Base-by-base conservation (phyloP, 2,113 vertebrate species). In the Taurulus bubalis region DNA sequence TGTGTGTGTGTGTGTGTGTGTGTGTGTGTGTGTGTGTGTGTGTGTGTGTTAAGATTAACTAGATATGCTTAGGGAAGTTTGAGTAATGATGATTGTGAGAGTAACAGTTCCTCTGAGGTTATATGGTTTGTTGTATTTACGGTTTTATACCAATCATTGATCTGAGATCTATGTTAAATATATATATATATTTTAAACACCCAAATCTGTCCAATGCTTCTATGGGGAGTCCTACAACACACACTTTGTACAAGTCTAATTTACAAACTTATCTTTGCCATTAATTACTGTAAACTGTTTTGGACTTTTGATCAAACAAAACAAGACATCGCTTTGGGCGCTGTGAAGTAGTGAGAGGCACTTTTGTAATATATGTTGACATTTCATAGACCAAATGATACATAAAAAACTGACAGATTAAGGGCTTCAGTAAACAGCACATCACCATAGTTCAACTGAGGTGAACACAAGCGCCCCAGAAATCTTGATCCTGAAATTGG, bases 401-500 rank as follows among this genome's bases (percentile, higher is more conserved):
- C 40, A n/a, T 28, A 28, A 34, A 6, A 10, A 0, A 34, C 6
- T 59, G 16, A 4, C 16, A 59, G 18, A 58, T 58, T 20, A n/a
- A 28, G 28, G 28, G 18, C 53, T 45, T 36, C 34, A 45, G 15
- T 30, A 30, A 45, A 20, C 45, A 59, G 8, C 7, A 40, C 9
- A 72, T 18, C 34, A 28, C 20, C 26, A 5, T 53, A 42, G 10
- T 62, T 78, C 20, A 28, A 53, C 16, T 47, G 22, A 20, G 20
- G 30, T 24, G 34, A 8, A 74, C 49, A 71, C 26, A 45, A 10
- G 24, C 20, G 26, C 22, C 24, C 18, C 24, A 70, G 64, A 65
- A 80, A 70, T 51, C 53, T 69, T n/a, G 28, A 68, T 47, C 14
- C 45, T 28, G n/a, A 45, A 66, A 67, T 47, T 64, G 53, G 58